Evolutionary conservation across 2,888 invertebrate genomes (phyloP).

Genomic region (Protula sp.): DNA sequence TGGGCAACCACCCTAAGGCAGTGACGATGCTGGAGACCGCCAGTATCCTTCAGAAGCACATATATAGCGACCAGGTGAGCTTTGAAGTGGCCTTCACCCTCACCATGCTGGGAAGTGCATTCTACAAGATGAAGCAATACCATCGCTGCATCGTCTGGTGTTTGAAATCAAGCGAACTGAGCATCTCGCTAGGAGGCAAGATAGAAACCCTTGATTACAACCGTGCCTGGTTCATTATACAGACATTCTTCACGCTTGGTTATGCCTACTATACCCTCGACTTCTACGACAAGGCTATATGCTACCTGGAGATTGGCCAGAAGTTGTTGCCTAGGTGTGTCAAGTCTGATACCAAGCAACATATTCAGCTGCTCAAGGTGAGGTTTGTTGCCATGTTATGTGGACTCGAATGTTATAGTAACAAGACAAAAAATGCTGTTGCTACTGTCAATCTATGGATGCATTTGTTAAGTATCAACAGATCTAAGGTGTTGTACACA

Average conservation of each 20-base stretch:
- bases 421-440: no score
- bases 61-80: conserved; percentile 28
- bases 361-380: conserved; percentile 9
- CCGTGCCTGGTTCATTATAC: conserved; percentile 48
- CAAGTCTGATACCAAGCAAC: conserved; percentile 9
- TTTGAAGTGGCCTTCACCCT: conserved; percentile 45
- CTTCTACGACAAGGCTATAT: conserved; percentile 41
- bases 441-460: no score
- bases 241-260: conserved; percentile 47
- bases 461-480: no score
- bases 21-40: conserved; percentile 48
- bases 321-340: conserved; percentile 26
- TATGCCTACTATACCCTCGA: conserved; percentile 45
- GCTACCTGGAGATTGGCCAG: conserved; percentile 41
- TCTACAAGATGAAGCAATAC: conserved; percentile 46
- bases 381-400: no score
- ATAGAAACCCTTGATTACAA: conserved; percentile 25
- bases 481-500: no score
- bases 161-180: conserved; percentile 40
- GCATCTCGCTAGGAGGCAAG: conserved; percentile 27
- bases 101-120: conserved; percentile 44
- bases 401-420: no score
- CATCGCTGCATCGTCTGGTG: conserved; percentile 49
- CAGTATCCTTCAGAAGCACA: conserved; percentile 44
- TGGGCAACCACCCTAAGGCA: conserved; percentile 47